A percentile compares a stretch with the other conserved stretches of the same genome.
These are phyloP conservation scores for Potorous gilbertii DNA, from an alignment of 2,797 vertebrate species.

Conservation along the genomic window DNA sequence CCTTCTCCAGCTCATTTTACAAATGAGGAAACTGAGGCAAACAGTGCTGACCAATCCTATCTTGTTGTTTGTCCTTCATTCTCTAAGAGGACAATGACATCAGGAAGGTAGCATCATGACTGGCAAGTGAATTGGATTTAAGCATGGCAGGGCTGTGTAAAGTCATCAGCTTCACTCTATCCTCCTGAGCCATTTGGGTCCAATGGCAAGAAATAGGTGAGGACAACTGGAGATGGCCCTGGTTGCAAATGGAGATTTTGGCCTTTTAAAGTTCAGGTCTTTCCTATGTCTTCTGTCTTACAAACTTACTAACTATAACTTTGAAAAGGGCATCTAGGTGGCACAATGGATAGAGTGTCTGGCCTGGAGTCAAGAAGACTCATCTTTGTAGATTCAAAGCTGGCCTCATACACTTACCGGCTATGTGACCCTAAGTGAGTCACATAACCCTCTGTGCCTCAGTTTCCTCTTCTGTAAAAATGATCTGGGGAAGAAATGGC, in stretches of 20 bases:
- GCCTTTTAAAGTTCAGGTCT: neutral
- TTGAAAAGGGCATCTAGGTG: neutral
- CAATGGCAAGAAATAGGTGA: neutral
- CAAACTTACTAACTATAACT: neutral
- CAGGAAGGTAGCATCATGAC: neutral
- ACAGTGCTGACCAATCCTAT: neutral
- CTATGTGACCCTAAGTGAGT: neutral
- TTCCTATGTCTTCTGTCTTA: neutral
- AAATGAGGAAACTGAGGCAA: neutral
- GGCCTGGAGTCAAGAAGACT: neutral
- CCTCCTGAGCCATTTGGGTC: neutral
- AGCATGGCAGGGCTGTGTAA: neutral
- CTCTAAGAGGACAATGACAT: neutral
- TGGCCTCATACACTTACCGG: neutral
- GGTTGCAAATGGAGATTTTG: neutral
- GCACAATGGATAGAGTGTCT: neutral
- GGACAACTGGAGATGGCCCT: neutral
- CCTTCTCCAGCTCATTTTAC: neutral
- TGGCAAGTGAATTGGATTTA: neutral
- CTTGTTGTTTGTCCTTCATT: neutral
- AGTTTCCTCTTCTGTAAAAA: neutral
- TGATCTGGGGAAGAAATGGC: neutral
- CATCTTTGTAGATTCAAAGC: neutral
- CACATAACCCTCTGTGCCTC: neutral
- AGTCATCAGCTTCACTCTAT: neutral